Conservation (phyloP, 2,888 invertebrate species). For the Lasioglossum morio region DNA sequence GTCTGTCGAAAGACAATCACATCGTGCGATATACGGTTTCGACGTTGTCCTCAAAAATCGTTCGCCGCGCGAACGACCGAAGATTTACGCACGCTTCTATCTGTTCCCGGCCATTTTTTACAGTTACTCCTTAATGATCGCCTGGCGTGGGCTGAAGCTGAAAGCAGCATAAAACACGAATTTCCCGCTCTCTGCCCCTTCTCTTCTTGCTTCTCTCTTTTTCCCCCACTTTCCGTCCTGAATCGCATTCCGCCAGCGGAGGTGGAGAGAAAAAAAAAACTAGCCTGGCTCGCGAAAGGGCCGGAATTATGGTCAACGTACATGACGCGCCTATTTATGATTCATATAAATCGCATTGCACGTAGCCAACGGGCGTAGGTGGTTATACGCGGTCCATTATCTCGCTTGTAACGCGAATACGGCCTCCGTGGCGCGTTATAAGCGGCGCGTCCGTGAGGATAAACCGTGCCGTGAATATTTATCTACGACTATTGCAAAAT, state of each 20-base stretch:
- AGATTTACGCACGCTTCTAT: conserved; percentile 40
- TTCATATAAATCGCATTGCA: conserved; percentile 71
- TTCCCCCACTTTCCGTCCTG: neutral
- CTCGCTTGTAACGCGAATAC: conserved; percentile 65
- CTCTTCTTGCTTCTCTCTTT: neutral
- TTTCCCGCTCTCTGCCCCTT: conserved; percentile 25
- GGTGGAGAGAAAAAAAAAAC: conserved; percentile 24
- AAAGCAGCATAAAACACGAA: conserved; percentile 49
- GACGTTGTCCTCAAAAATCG: conserved; percentile 11
- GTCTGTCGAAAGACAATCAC: neutral
- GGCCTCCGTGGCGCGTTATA: conserved; percentile 63
- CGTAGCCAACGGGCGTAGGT: conserved; percentile 44
- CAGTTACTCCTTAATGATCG: conserved; percentile 53
- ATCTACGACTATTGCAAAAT: conserved; percentile 70
- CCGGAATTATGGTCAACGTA: conserved; percentile 63
- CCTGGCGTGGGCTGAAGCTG: conserved; percentile 27
- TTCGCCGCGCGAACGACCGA: neutral
- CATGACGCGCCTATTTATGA: conserved; percentile 70
- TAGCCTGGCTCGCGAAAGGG: neutral
- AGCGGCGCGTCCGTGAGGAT: conserved; percentile 50
- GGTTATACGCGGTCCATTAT: conserved; percentile 72
- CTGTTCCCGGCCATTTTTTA: conserved; percentile 48
- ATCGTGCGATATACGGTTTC: neutral
- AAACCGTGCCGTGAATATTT: conserved; percentile 74
- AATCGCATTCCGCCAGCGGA: neutral